phyloP scores from a whole-genome alignment of 2,113 vertebrate genomes.

The Nematolebias whitei region DNA sequence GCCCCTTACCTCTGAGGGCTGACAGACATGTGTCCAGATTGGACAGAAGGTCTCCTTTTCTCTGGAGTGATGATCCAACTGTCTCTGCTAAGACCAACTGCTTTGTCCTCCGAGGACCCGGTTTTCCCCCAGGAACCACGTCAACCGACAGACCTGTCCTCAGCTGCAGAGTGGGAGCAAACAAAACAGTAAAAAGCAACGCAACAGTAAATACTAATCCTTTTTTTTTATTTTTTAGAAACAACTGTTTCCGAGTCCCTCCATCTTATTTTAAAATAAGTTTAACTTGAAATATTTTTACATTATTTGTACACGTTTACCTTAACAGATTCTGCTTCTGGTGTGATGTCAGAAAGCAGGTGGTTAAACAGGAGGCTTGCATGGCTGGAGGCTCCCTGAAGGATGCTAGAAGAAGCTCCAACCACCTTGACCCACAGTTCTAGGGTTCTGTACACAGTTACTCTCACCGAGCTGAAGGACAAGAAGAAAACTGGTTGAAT shows the following conservation, averaged over 20 bases:
- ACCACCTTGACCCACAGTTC: conserved; percentile 86
- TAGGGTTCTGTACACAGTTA: conserved; percentile 80
- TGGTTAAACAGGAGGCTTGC: conserved; percentile 82
- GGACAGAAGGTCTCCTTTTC: conserved; percentile 84
- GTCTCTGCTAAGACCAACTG: conserved; percentile 65
- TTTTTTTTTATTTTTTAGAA: too few relatives aligned
- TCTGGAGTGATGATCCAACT: conserved; percentile 62
- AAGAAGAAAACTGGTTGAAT: not conserved
- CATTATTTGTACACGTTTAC: conserved; percentile 46
- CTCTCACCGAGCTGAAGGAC: conserved; percentile 76
- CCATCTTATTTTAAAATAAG: too few relatives aligned
- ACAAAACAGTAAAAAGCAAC: not conserved
- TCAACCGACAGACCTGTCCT: conserved; percentile 61
- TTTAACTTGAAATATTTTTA: not conserved
- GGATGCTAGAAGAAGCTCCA: conserved; percentile 79
- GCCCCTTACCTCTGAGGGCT: conserved; percentile 81
- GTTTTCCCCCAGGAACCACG: conserved; percentile 70
- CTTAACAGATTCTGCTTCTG: conserved; percentile 81
- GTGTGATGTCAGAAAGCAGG: conserved; percentile 84
- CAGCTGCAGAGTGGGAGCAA: conserved; percentile 55
- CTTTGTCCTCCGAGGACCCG: conserved; percentile 74
- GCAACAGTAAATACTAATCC: not conserved
- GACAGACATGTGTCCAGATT: conserved; percentile 87
- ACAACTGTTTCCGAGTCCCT: too few relatives aligned
- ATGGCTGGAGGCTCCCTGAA: conserved; percentile 84